These are phyloP conservation scores for Oopsacas minuta DNA, from an alignment of 37 sponge, comb jelly and placozoan species.

Conservation along the genomic window DNA sequence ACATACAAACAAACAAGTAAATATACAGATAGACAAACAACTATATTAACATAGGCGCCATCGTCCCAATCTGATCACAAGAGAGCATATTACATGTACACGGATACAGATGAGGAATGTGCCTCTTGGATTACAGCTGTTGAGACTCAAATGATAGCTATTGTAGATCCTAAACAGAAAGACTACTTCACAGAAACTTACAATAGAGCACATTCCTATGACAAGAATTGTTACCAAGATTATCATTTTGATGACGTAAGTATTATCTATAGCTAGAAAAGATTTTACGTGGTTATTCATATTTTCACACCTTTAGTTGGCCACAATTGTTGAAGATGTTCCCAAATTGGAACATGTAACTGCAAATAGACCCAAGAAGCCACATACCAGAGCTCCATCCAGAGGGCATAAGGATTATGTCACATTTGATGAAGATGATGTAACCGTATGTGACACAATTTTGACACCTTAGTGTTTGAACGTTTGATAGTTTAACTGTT, in stretches of 20 bases:
- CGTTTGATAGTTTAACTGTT: too few species aligned
- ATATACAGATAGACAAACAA: not conserved
- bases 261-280: not conserved
- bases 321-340: slow-evolving; percentile 24
- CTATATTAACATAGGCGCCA: not conserved
- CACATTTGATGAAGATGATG: slow-evolving; percentile 63
- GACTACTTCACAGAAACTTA: not conserved
- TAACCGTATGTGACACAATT: not conserved
- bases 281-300: too few species aligned
- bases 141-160: not conserved
- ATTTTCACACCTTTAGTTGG: slow-evolving; percentile 24
- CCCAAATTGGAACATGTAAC: slow-evolving; percentile 59
- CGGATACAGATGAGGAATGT: slow-evolving; percentile 57
- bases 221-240: not conserved
- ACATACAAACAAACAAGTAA: too few species aligned
- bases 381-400: slow-evolving; percentile 29
- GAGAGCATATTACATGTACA: slow-evolving; percentile 41
- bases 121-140: slow-evolving; percentile 27
- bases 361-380: slow-evolving; percentile 34
- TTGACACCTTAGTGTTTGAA: too few species aligned
- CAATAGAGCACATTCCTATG: not conserved
- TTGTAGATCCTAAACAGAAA: not conserved
- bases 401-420: slow-evolving; percentile 27
- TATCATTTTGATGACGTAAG: slow-evolving; percentile 11
- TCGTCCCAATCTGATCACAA: not conserved